These are phyloP conservation scores for Phalloptychus januarius DNA, from an alignment of 2,797 vertebrate genomes.

Conservation along the genomic window DNA sequence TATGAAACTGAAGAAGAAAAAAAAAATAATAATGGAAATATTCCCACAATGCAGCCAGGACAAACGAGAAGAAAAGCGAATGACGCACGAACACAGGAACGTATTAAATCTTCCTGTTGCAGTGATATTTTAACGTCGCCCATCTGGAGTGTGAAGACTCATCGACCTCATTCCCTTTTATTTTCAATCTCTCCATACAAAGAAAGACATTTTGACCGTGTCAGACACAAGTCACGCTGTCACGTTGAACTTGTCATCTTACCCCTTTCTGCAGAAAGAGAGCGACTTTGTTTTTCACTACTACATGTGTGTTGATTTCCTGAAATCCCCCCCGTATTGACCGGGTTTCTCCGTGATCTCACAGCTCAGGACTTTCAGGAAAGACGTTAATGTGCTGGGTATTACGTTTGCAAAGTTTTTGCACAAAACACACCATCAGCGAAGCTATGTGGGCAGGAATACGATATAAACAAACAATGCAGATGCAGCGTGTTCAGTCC, in stretches of 20 bases:
- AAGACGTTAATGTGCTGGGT: background rate
- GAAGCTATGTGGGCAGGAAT: background rate
- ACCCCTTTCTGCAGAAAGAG: background rate
- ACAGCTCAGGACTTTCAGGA: background rate
- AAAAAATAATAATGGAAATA: constrained; percentile 20
- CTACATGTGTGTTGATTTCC: background rate
- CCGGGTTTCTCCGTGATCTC: background rate
- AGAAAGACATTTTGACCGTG: constrained; percentile 5
- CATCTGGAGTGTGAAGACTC: constrained; percentile 19
- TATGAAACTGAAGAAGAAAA: constrained; percentile 5
- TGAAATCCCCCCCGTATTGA: background rate
- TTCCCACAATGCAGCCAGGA: constrained; percentile 24
- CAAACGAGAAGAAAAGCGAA: constrained; percentile 65
- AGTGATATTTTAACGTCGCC: constrained; percentile 46
- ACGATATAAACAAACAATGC: background rate
- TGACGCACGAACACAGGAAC: constrained; percentile 48
- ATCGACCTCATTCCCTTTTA: constrained; percentile 1
- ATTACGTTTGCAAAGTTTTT: background rate
- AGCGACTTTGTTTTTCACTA: background rate
- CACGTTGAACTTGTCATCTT: constrained; percentile 16
- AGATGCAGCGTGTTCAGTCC: background rate
- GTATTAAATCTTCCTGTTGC: constrained; percentile 53
- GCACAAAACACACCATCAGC: background rate
- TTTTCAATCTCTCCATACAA: constrained; percentile 14
- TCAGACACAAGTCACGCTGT: constrained; percentile 34